Conservation (phyloP, 2,113 vertebrate species). For the Engraulis encrasicolus region DNA sequence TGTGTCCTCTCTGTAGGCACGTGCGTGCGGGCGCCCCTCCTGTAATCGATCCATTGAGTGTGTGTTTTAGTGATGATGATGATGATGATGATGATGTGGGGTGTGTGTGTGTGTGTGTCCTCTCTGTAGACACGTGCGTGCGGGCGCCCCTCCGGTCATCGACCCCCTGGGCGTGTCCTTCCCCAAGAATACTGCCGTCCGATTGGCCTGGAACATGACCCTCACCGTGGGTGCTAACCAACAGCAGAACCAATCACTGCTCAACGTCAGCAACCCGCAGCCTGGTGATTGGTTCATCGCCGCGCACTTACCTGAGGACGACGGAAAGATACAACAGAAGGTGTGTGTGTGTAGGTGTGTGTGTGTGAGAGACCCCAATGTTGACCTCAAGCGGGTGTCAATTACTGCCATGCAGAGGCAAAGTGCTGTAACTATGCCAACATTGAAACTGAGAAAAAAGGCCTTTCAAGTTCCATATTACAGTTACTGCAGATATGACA, state of each 20-base stretch:
- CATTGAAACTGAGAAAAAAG: too few species aligned
- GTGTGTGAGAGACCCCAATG: too few species aligned
- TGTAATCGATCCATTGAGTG: too few species aligned
- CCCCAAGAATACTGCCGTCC: constrained; percentile 74
- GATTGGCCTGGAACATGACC: constrained; percentile 73
- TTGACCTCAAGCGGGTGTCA: too few species aligned
- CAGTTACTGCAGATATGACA: too few species aligned
- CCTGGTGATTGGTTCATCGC: constrained; percentile 91
- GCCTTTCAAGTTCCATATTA: too few species aligned
- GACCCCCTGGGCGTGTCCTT: constrained; percentile 83
- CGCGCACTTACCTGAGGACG: constrained; percentile 88
- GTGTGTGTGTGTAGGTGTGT: constrained; percentile 63
- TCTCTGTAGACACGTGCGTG: constrained; percentile 82
- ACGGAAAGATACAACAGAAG: constrained; percentile 92
- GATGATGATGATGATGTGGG: too few species aligned
- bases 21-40: too few species aligned
- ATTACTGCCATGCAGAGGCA: too few species aligned
- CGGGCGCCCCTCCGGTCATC: constrained; percentile 90
- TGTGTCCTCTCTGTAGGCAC: too few species aligned
- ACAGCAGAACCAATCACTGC: constrained; percentile 66
- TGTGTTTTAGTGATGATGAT: background rate
- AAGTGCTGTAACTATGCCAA: too few species aligned
- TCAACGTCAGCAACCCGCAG: constrained; percentile 84
- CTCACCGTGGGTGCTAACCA: constrained; percentile 69
- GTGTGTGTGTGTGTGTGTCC: constrained; percentile 69